Evolutionary conservation across 2,113 vertebrate species (phyloP).

Genomic region (Sceloporus tristichus): DNA sequence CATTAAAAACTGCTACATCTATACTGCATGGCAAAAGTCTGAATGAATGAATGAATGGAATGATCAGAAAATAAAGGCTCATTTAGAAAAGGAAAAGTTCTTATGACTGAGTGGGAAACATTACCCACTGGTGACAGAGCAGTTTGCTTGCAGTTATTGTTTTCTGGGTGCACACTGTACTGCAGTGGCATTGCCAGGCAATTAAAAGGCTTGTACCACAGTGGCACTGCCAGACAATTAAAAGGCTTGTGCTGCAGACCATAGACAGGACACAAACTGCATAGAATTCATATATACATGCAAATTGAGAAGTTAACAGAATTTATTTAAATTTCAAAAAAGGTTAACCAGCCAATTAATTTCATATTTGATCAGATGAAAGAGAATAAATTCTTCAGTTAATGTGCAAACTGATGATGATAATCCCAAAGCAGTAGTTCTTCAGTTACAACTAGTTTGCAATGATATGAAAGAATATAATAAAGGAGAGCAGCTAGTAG

Average conservation of each 20-base stretch:
- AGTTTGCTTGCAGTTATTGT: not conserved
- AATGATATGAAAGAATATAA: not conserved
- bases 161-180: not conserved
- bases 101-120: not conserved
- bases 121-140: not conserved
- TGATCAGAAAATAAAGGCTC: conserved; percentile 17
- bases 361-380: too few relatives aligned
- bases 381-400: not conserved
- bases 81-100: not conserved
- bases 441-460: not conserved
- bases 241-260: too few relatives aligned
- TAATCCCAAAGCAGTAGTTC: not conserved
- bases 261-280: not conserved
- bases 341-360: not conserved
- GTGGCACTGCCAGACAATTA: not conserved
- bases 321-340: not conserved
- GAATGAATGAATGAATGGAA: conserved; percentile 45
- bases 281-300: not conserved
- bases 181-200: not conserved
- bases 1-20: conserved; percentile 33
- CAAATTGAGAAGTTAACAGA: not conserved
- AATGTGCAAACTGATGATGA: not conserved
- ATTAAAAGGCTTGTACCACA: not conserved
- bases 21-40: conserved; percentile 34
- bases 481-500: not conserved